Base-by-base conservation (phyloP, 2,888 invertebrate genomes). In the Sthenelais limicola region DNA sequence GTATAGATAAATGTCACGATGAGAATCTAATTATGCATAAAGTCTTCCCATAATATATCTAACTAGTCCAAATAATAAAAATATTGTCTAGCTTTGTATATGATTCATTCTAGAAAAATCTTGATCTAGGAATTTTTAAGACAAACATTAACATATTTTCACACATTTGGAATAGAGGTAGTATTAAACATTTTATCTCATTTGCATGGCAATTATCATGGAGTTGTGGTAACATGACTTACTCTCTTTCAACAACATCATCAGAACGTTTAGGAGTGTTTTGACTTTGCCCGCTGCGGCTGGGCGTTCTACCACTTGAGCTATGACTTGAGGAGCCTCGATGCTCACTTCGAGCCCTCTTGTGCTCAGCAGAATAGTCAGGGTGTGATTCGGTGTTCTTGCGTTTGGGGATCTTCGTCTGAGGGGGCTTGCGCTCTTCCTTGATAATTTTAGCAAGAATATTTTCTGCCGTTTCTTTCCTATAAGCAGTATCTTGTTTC, bases 331-430 rank as follows among this genome's bases (percentile, higher is more conserved):
- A 43, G 43, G 43, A 18, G 12, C 32, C 32, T 18, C 62, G 62
- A 43, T 35, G 62, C 62, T 35, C 38, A 18, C 38, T 35, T 1
- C 62, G 62, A 12, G 62, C 38, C n/a, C 62, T 35, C 62, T 62
- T 62, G 24, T 62, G 43, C n/a, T 62, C 62, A 1, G 38, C 15
- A n/a, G n/a, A n/a, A n/a, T n/a, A n/a, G n/a, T n/a, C n/a, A 1
- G 35, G 35, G 4, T 35, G 38, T 7, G 38, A 26, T 12, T 38
- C 62, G 15, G 62, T 15, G 24, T 35, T 38, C 38, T 62, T 62
- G 38, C 62, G 62, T 43, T 62, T 62, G 1, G 62, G 62, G 2
- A 62, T 62, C 26, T 62, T 62, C 35, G 62, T 62, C 43, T 62
- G 62, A 38, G 62, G 62, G n/a, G 62, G 62, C 21, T 62, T 62